Evolutionary conservation across 2,888 invertebrate species (phyloP).

Genomic region (Cistogaster globosa): DNA sequence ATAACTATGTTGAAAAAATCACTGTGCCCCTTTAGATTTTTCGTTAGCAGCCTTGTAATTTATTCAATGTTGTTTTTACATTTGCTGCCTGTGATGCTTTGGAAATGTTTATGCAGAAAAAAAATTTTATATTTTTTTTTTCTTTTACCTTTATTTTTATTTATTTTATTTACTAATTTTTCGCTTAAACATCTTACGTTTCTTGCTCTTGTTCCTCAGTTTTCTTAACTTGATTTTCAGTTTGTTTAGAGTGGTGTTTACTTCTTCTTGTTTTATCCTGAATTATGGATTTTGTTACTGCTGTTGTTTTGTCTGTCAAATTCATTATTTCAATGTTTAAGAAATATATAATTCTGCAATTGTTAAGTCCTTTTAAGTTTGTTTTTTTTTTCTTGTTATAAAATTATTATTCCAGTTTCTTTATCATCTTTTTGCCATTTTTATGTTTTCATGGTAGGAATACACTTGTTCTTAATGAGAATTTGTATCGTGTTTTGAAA

Average conservation of each 20-base stretch:
- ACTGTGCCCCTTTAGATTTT: constrained; percentile 40
- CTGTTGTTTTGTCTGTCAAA: constrained; percentile 80
- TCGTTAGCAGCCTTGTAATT: constrained; percentile 40
- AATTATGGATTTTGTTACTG: constrained; percentile 81
- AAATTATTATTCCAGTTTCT: constrained; percentile 43
- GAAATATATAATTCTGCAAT: constrained; percentile 31
- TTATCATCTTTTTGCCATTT: constrained; percentile 67
- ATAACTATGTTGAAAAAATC: background rate
- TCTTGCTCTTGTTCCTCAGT: background rate
- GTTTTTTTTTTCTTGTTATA: constrained; percentile 4
- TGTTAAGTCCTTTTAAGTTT: constrained; percentile 56
- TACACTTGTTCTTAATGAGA: constrained; percentile 77
- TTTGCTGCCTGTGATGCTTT: constrained; percentile 52
- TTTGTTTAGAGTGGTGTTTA: constrained; percentile 76
- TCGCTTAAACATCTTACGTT: background rate
- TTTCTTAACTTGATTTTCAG: constrained; percentile 30
- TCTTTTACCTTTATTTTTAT: constrained; percentile 29
- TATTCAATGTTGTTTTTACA: constrained; percentile 45
- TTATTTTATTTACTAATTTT: constrained; percentile 58
- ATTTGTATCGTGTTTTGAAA: constrained; percentile 77
- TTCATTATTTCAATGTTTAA: constrained; percentile 78
- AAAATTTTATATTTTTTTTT: constrained; percentile 61
- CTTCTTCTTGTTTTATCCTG: constrained; percentile 77
- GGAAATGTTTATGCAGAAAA: constrained; percentile 52
- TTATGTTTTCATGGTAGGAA: constrained; percentile 14